Base-by-base conservation (phyloP, 2,113 vertebrate genomes). In the Seriola dumerili region DNA sequence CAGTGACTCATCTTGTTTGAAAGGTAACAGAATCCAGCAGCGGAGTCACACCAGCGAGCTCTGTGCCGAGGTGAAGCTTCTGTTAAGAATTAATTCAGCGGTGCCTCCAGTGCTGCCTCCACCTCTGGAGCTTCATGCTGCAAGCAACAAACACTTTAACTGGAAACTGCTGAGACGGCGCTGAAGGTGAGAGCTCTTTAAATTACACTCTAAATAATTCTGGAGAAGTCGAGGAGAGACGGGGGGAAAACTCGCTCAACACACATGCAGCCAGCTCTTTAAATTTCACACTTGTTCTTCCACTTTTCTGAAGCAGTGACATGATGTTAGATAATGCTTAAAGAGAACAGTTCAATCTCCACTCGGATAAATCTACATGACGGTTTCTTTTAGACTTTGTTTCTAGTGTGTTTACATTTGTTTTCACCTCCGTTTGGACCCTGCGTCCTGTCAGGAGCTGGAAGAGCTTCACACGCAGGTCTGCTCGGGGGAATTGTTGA, bases 11-110 rank as follows among this genome's bases (percentile, higher is more conserved):
- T 86, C 71, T 76, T 14, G 42, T 63, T 63, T 57, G 70, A 78
- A 34, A 16, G n/a, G 23, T 66, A 75, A 76, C 58, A n/a, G 68
- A 86, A 82, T 71, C 78, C 71, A 79, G 50, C 57, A 71, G 64
- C 7, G 8, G 54, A 36, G 38, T 80, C 64, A n/a, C 64, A 67
- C 23, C 48, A 17, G 68, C 6, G 23, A 78, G 76, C 57, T 69
- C 48, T 21, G 75, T 1, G 1, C 29, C 66, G 78, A 78, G 70
- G 42, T 40, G 52, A 59, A 55, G 42, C 78, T 21, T 52, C 61
- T 50, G 84, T 72, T 71, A 2, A 46, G 46, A 75, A 67, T 78
- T 7, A 68, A 65, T 42, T 63, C 17, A 4, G 23, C 52, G 5
- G 8, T 29, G 29, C 29, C 29, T 29, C 29, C 29, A 29, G 29